Evolutionary conservation across 2,888 invertebrate species (phyloP), one percentile per base, ranked within the genome.

Genomic region (Quadroppia sp.): DNA sequence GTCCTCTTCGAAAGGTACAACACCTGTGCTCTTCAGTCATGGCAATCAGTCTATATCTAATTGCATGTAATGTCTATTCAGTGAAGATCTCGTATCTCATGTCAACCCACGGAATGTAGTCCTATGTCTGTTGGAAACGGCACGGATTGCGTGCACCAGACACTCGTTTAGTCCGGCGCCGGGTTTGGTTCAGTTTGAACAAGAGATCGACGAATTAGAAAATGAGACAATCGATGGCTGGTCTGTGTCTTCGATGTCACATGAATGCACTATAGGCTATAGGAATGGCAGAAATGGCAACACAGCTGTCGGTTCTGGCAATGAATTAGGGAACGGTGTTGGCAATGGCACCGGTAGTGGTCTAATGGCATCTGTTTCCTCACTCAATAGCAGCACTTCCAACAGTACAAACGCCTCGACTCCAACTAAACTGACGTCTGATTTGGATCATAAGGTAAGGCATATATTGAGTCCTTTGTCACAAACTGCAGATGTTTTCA

Each of bases 1-100:
- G 86, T 92, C 74, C 86, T 93, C 61, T 94, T 94, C 82, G 93
- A 94, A 84, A 92, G 92, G 80, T 92, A 93, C 23, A 17, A n/a
- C 28, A 15, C 11, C 11, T 30, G 32, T 61, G n/a, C n/a, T 20
- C 2, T 20, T 61, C 67, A 20, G 20, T 67, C 28, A 30, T 67
- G 11, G 2, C 59, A 15, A 59, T 17, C 30, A 59, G 2, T 53
- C 3, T 3, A 13, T 32, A 4, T 67, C 67, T 42, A 25, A 53
- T 45, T 45, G 17, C 15, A 17, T 69, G 15, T 69, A 32, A 13
- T 69, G n/a, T 42, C 32, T 36, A 2, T 20, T 56, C 45, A 74
- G 71, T 25, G 74, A 74, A 40, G 76, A 76, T 45, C 71, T 76
- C 25, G 76, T 76, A 17, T 75, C 71, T 13, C 74, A 76, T 28